Evolutionary conservation across 2,113 vertebrate genomes (phyloP).

Genomic region (Anguilla japonica): DNA sequence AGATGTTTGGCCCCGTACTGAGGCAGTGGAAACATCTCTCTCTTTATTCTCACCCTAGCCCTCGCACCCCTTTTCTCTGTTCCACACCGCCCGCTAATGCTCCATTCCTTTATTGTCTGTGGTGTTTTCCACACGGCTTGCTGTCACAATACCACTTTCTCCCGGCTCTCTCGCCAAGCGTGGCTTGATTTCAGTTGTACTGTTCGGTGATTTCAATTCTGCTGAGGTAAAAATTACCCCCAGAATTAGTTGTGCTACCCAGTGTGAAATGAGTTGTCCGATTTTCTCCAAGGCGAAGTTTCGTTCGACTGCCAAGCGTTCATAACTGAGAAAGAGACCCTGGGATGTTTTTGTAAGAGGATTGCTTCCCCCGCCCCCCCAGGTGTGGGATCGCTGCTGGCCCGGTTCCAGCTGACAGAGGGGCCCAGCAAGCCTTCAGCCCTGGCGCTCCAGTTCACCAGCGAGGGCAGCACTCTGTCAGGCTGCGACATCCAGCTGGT

Average conservation of each 20-base stretch:
- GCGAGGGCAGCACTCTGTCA: slow-evolving; percentile 93
- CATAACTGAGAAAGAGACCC: too few species aligned
- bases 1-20: not conserved
- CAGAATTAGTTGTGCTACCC: not conserved
- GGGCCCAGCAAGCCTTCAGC: slow-evolving; percentile 91
- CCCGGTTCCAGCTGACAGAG: slow-evolving; percentile 87
- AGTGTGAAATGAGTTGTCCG: not conserved
- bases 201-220: not conserved
- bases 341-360: not conserved
- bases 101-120: not conserved
- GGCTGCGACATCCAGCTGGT: slow-evolving; percentile 93
- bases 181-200: not conserved
- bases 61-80: not conserved
- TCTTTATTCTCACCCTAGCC: not conserved
- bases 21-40: not conserved
- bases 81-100: not conserved
- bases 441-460: slow-evolving; percentile 93
- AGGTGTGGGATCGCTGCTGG: slow-evolving; percentile 93
- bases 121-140: not conserved
- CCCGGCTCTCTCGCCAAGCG: not conserved
- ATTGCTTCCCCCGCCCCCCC: slow-evolving; percentile 1
- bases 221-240: not conserved
- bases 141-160: not conserved
- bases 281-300: not conserved
- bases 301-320: not conserved